Base-by-base conservation (phyloP, 2,797 vertebrate genomes). In the Tiaroga cobitis region DNA sequence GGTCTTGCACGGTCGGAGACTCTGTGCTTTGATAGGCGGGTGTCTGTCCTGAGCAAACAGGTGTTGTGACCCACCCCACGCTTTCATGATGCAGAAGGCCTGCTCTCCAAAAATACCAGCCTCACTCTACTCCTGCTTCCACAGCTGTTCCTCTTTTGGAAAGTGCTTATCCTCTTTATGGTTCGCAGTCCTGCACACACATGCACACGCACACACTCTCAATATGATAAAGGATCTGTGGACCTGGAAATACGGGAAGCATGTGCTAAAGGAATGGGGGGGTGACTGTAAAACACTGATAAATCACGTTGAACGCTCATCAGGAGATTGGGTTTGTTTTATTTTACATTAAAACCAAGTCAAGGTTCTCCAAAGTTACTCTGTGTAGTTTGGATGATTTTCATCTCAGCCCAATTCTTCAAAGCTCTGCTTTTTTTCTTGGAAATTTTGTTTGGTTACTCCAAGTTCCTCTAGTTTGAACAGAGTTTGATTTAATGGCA, bases 31-130 rank as follows among this genome's bases (percentile, higher is more conserved):
- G 88, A 89, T 81, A 73, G 80, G 73, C 76, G 83, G 85, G 80
- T 88, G 86, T 88, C 86, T 88, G 82, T 89, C 85, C 83, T 67
- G 59, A 56, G 34, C 81, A 88, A 92, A 87, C 91, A 92, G 90
- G 86, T 92, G 92, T 92, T 84, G 70, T 78, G n/a, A 54, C 73
- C 83, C 82, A 84, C 87, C 84, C 88, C 79, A 34, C 41, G 13
- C 86, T 88, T 89, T 90, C 69, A 89, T 83, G 68, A 83, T 43
- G 65, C 90, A 86, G 80, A 81, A 87, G 81, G 80, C 67, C 81
- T 70, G 63, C 69, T 84, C 88, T 77, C 86, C 76, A 80, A 84
- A 91, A 92, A 90, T 90, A 91, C 88, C 68, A 72, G 87, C 74
- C 81, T 88, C 70, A 84, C 24, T n/a, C 85, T 29, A 37, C 85